Evolutionary conservation across 2,888 invertebrate genomes (phyloP).

Genomic region (Hydrotaea cyrtoneurina): DNA sequence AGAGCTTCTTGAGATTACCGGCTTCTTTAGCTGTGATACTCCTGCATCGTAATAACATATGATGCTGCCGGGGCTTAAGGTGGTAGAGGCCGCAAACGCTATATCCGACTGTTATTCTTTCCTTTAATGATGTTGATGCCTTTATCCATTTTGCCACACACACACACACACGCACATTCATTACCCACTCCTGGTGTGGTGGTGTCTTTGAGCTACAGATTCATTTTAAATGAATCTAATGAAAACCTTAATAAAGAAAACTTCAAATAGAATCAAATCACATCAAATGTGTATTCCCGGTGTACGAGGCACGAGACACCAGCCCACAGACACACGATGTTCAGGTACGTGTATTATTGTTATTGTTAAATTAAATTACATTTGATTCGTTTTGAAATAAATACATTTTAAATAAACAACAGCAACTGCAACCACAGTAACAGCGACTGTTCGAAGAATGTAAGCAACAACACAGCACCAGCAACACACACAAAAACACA

Average conservation of each 20-base stretch:
- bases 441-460: neutral
- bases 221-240: slow-evolving; percentile 52
- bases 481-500: neutral
- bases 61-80: too few relatives aligned
- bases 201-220: neutral
- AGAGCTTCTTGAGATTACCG: neutral
- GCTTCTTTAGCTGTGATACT: neutral
- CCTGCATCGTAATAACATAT: neutral
- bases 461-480: slow-evolving; percentile 28
- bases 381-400: slow-evolving; percentile 54
- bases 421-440: neutral
- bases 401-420: slow-evolving; percentile 49
- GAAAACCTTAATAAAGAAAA: slow-evolving; percentile 28
- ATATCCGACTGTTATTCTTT: neutral
- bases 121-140: neutral
- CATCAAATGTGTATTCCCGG: slow-evolving; percentile 5
- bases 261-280: slow-evolving; percentile 29
- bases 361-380: slow-evolving; percentile 62
- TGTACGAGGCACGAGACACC: neutral
- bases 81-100: neutral
- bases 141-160: slow-evolving; percentile 7
- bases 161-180: neutral
- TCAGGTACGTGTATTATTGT: slow-evolving; percentile 35
- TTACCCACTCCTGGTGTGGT: neutral
- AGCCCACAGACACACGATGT: neutral